Percentiles rank a stretch among this genome's conserved stretches.
phyloP scores from a whole-genome alignment of 2,113 vertebrate species.

The Heliornis fulica region DNA sequence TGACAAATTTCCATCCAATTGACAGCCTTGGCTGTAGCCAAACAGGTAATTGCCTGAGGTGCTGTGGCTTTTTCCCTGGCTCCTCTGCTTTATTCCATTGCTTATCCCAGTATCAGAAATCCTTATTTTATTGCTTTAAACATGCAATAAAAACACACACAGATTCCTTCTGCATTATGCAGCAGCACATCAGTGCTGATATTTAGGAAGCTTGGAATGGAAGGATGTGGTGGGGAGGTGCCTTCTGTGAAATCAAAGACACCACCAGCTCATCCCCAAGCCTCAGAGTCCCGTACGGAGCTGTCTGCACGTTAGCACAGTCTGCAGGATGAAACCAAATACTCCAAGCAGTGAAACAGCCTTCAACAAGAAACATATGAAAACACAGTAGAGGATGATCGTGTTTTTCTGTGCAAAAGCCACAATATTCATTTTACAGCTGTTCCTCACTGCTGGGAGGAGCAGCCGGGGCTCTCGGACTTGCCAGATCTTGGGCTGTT shows the following conservation, averaged over 20 bases:
- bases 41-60: too few relatives aligned
- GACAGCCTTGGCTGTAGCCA: not conserved
- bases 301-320: not conserved
- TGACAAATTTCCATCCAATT: not conserved
- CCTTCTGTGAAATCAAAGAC: not conserved
- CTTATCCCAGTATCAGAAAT: not conserved
- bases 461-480: not conserved
- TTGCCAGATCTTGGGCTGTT: not conserved
- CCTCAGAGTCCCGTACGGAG: not conserved
- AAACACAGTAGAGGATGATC: rapidly evolving
- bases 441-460: not conserved
- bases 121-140: not conserved
- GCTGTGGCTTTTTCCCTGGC: not conserved
- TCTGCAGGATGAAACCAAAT: rapidly evolving
- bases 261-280: not conserved
- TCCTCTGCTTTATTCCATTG: not conserved
- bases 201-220: not conserved
- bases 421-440: not conserved
- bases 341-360: not conserved
- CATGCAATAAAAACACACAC: not conserved
- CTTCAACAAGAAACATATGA: too few relatives aligned
- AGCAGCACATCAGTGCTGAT: not conserved
- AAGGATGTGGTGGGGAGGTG: not conserved
- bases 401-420: not conserved
- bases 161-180: not conserved